Evolutionary conservation across 2,888 invertebrate genomes (phyloP), one percentile per base, ranked within the genome.

Genomic region (Kryphioiulus occultus): DNA sequence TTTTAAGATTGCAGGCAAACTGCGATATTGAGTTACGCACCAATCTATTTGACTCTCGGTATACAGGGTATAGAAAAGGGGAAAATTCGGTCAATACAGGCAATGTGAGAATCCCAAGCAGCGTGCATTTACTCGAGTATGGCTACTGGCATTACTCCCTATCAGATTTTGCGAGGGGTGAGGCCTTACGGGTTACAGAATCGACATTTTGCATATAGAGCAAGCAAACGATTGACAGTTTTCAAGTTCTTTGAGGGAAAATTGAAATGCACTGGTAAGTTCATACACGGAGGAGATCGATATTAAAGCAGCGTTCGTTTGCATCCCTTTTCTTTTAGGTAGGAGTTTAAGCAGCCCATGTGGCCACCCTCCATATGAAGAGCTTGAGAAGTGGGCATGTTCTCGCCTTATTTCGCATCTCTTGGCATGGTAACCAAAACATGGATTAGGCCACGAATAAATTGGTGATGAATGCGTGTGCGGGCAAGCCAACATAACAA

Each of bases 151-250:
- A 68, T 68, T 68, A 22, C 26, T 68, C 68, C 12, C 68, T 68
- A 68, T 68, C 68, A 68, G 68, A 68, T 68, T 68, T 68, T 26
- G 26, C 68, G 22, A 26, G 26, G 22, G 26, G 68, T 26, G 68
- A 68, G 26, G 26, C 68, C 68, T 68, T 10, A 68, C 12, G 68
- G 68, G 68, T 68, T 68, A 68, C 68, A 68, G 68, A 68, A 68
- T 26, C 68, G 68, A 68, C 68, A 68, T 68, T 22, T 68, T 68
- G 68, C 68, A 68, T 68, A 12, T 68, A 68, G 68, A 68, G 26
- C 26, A 12, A 68, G 12, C 68, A 12, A 68, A 26, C 68, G 68
- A 68, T 68, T 68, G 68, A 68, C 68, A 68, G 68, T 26, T 68
- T 68, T 68, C 26, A 12, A 22, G 26, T 10, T 68, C 68, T 26